Base-by-base conservation (phyloP, 2,113 vertebrate genomes). In the Ceyx melanurus region DNA sequence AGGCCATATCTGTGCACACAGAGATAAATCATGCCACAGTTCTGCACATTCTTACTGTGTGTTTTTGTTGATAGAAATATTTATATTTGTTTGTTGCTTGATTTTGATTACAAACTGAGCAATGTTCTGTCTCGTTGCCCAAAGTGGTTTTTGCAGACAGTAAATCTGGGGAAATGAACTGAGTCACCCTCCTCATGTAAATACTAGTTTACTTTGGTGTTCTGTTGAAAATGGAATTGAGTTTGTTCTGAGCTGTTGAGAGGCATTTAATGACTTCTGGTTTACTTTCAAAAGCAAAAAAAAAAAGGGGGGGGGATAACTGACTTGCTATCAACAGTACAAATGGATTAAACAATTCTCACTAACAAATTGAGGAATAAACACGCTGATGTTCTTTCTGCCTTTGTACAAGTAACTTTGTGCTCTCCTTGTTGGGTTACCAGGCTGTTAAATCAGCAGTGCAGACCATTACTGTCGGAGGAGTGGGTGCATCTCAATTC, bases 381-480 rank as follows among this genome's bases (percentile, higher is more conserved):
- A 74, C 31, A 15, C 2, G 0, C 11, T 64, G 43, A 20, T 66
- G 56, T 73, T 94, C 6, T 89, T 89, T 91, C 29, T 89, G 14
- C n/a, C 23, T 73, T 61, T 68, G 45, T 66, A 74, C 37, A 58
- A 91, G 48, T 96, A 91, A 96, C 74, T 84, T 88, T 54, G 29
- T 76, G 67, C 80, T 88, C 65, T 92, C 82, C 95, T 61, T 96
- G 54, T 97, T 96, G 91, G 56, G 88, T 97, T 71, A 90, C 82
- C 96, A 99, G 99, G 97, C 94, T 87, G 97, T 99, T 87, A 99
- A 99, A 95, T 98, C 98, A 92, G 93, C 97, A 29, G 98, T 99
- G 60, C 99, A 99, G 97, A 98, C 99, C 42, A 98, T 99, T 96
- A 95, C 99, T 37, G 98, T 99, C 66, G 98, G 98, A 78, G 98